Evolutionary conservation across 2,113 vertebrate genomes (phyloP).

Genomic region (Anguilla japonica): DNA sequence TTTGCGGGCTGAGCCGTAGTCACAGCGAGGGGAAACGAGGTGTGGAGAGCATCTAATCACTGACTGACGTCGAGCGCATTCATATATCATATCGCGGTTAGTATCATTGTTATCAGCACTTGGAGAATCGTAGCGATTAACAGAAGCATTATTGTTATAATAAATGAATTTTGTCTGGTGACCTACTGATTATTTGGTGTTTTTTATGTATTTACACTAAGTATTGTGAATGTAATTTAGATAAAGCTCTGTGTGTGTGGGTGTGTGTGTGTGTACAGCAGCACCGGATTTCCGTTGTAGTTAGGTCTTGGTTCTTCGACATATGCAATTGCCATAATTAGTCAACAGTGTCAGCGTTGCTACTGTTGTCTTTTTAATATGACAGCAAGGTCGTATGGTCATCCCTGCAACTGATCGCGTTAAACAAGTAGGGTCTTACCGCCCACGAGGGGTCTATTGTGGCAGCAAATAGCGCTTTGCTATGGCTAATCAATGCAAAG

Average conservation of each 20-base stretch:
- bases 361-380: conserved; percentile 2
- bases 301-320: too few species aligned
- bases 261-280: too few species aligned
- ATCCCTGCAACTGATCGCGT: background rate
- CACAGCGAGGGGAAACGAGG: conserved; percentile 64
- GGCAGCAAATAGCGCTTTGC: background rate
- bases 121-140: conserved; percentile 32
- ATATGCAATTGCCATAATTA: background rate
- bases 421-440: background rate
- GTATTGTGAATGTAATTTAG: too few species aligned
- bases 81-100: conserved; percentile 71
- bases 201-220: background rate
- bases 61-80: conserved; percentile 68
- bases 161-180: background rate
- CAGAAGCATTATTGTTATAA: background rate
- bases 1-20: conserved; percentile 30
- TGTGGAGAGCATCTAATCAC: conserved; percentile 70
- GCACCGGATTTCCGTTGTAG: too few species aligned
- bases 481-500: conserved; percentile 7
- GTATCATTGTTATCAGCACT: conserved; percentile 63
- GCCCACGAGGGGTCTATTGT: background rate
- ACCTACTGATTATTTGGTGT: background rate
- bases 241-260: too few species aligned
- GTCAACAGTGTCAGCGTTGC: background rate
- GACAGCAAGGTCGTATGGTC: conserved; percentile 10